Percentiles rank a stretch among this genome's conserved stretches.
These are phyloP conservation scores for Amblyjoppa proteus DNA, from an alignment of 2,888 invertebrate species.

Conservation along the genomic window DNA sequence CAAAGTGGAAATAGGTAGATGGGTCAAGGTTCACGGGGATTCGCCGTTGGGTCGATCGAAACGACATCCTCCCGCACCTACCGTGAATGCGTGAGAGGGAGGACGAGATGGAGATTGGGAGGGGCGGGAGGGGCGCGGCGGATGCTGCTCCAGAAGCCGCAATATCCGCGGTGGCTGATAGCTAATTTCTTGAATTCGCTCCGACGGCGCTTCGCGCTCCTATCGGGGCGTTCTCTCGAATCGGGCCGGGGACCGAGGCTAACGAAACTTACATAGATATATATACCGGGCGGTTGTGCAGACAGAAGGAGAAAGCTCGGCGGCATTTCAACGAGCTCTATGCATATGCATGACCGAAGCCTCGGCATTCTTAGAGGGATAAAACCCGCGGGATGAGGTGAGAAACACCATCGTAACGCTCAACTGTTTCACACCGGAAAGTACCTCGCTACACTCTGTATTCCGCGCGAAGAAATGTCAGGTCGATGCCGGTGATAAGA, in stretches of 20 bases:
- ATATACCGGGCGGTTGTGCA: not conserved
- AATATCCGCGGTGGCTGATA: constrained; percentile 72
- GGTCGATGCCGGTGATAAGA: too few relatives aligned
- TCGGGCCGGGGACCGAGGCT: constrained; percentile 23
- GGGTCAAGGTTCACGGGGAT: constrained; percentile 61
- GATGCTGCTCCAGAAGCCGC: constrained; percentile 66
- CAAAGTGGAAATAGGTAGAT: constrained; percentile 60
- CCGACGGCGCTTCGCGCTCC: constrained; percentile 40
- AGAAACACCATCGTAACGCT: constrained; percentile 5
- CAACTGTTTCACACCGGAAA: constrained; percentile 1
- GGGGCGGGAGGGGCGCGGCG: constrained; percentile 23
- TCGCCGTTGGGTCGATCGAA: constrained; percentile 43
- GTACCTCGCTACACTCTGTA: not conserved
- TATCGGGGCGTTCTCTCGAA: constrained; percentile 37
- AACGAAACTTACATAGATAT: not conserved
- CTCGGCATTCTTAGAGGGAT: constrained; percentile 37
- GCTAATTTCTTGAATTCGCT: constrained; percentile 70
- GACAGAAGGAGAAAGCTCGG: constrained; percentile 17
- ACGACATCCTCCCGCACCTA: constrained; percentile 43
- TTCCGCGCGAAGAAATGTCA: not conserved
- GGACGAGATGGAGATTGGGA: constrained; percentile 28
- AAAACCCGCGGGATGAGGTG: constrained; percentile 26
- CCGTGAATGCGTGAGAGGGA: constrained; percentile 42
- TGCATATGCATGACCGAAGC: constrained; percentile 53
- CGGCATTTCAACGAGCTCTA: constrained; percentile 53